Evolutionary conservation across 2,113 vertebrate genomes (phyloP).

Genomic region (Maccullochella peelii): DNA sequence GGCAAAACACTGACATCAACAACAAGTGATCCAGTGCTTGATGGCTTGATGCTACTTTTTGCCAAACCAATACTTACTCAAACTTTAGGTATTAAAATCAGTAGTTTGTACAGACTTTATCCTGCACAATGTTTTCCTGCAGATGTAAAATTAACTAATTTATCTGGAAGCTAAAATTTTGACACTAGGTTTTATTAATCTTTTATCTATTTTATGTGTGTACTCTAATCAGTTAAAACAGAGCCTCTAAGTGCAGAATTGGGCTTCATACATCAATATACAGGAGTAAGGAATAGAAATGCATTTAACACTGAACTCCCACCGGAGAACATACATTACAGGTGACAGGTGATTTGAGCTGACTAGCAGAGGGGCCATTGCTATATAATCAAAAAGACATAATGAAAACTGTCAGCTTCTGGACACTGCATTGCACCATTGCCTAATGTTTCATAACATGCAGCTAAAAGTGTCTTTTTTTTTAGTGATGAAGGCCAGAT

Average conservation of each 20-base stretch:
- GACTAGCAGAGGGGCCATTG: slow-evolving; percentile 7
- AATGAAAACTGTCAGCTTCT: slow-evolving; percentile 43
- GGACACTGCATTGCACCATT: slow-evolving; percentile 14
- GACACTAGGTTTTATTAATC: background rate
- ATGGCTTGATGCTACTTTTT: slow-evolving; percentile 29
- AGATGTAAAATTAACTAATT: background rate
- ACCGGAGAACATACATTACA: slow-evolving; percentile 17
- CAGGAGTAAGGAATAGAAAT: slow-evolving; percentile 8
- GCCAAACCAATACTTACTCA: background rate
- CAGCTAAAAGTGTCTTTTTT: slow-evolving; percentile 17
- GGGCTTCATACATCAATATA: background rate
- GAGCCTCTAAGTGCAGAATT: background rate
- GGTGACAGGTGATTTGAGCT: slow-evolving; percentile 23
- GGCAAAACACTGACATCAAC: slow-evolving; percentile 35
- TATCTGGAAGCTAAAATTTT: background rate
- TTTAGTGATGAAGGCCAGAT: slow-evolving; percentile 39
- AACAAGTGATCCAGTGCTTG: slow-evolving; percentile 18
- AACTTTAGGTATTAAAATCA: background rate
- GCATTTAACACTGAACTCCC: slow-evolving; percentile 28
- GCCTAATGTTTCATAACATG: slow-evolving; percentile 21
- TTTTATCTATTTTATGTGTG: background rate
- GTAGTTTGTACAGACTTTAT: background rate
- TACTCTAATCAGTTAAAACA: background rate
- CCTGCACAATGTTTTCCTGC: background rate
- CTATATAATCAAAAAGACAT: slow-evolving; percentile 39